These are phyloP conservation scores for Perodicticus potto DNA, from an alignment of 2,797 vertebrate species.

Conservation along the genomic window DNA sequence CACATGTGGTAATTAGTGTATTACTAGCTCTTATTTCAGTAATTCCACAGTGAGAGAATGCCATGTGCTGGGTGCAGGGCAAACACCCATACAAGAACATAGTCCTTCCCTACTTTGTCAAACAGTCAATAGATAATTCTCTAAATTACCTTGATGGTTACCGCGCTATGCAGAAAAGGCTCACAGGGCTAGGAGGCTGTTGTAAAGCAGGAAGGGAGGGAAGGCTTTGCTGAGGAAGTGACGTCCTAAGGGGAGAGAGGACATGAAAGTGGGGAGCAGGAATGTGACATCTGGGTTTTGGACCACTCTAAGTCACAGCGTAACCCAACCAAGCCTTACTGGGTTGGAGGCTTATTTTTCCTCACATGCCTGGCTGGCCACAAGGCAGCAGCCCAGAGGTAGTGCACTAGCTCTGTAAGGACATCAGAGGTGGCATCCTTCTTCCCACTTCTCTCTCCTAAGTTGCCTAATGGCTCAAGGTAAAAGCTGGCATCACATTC, in stretches of 20 bases:
- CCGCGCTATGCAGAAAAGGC: background rate
- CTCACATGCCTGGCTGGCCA: background rate
- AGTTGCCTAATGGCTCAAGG: background rate
- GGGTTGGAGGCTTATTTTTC: too few species aligned
- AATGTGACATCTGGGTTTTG: background rate
- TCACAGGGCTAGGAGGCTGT: background rate
- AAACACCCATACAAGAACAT: background rate
- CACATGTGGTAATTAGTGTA: background rate
- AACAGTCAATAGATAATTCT: background rate
- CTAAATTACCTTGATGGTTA: background rate
- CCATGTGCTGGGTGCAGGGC: background rate
- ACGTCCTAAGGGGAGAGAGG: background rate
- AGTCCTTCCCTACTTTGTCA: background rate
- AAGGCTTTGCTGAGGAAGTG: background rate
- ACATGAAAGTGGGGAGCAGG: background rate
- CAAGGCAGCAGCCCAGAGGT: background rate
- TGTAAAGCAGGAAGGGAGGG: background rate
- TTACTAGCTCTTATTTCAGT: background rate
- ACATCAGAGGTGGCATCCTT: background rate
- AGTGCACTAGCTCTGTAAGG: too few species aligned
- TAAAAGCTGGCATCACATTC: accelerated
- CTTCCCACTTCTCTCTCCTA: background rate
- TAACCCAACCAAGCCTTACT: background rate
- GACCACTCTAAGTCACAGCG: background rate
- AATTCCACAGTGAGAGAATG: background rate